Percentiles rank a stretch among this genome's conserved stretches.
Evolutionary conservation across 2,888 invertebrate species (phyloP).

Genomic region (Cryptus viduatorius): DNA sequence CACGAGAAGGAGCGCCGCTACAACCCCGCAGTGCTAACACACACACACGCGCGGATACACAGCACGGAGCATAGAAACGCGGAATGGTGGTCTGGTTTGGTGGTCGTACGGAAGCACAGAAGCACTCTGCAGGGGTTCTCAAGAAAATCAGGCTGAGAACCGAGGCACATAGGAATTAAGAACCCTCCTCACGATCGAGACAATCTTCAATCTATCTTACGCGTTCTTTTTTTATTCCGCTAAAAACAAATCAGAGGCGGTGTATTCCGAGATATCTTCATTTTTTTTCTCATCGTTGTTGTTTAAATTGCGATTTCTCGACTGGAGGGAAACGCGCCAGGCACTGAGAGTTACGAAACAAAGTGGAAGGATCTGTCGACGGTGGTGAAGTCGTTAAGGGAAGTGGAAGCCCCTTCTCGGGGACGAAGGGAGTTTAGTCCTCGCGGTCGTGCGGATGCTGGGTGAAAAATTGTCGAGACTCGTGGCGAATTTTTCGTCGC

Average conservation of each 20-base stretch:
- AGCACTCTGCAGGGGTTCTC: conserved; percentile 43
- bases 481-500: conserved; percentile 55
- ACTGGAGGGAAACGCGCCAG: not conserved
- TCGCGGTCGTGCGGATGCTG: conserved; percentile 24
- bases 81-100: conserved; percentile 21
- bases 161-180: conserved; percentile 21
- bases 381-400: conserved; percentile 26
- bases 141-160: conserved; percentile 24
- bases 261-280: not conserved
- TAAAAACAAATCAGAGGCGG: not conserved
- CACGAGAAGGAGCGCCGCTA: conserved; percentile 71
- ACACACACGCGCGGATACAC: conserved; percentile 3
- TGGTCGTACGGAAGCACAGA: conserved; percentile 4
- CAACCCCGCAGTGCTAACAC: conserved; percentile 10
- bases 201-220: not conserved
- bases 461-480: conserved; percentile 56
- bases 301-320: not conserved
- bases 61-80: conserved; percentile 20
- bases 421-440: not conserved
- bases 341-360: not conserved
- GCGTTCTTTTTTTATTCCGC: not conserved
- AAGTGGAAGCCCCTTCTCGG: conserved; percentile 28
- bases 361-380: conserved; percentile 18
- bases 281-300: not conserved
- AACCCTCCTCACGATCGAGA: conserved; percentile 11